Conservation (phyloP, 2,113 vertebrate genomes). For the Reinhardtius hippoglossoides region DNA sequence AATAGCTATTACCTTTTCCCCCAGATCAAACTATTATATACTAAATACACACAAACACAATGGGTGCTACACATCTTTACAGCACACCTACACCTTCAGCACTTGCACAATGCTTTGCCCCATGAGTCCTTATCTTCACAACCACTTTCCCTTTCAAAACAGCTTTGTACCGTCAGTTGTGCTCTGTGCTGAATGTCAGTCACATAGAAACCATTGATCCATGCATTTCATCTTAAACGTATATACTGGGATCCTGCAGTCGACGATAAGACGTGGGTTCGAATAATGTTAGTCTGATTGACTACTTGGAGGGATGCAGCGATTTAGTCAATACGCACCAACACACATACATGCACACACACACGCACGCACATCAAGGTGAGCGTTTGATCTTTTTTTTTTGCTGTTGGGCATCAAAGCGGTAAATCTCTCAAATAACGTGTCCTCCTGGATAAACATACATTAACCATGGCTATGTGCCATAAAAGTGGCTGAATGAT, state of each 20-base stretch:
- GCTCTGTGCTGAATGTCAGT: constrained; percentile 14
- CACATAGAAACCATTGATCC: constrained; percentile 28
- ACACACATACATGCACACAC: constrained; percentile 1
- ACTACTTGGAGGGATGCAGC: constrained; percentile 36
- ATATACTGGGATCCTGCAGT: constrained; percentile 13
- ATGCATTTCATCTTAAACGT: constrained; percentile 40
- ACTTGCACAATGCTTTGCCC: too few relatives aligned
- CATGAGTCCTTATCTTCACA: not conserved
- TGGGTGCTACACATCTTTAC: not conserved
- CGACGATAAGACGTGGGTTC: constrained; percentile 11
- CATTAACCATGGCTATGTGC: constrained; percentile 1
- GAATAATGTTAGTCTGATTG: constrained; percentile 40
- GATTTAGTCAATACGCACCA: constrained; percentile 22
- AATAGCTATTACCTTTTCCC: too few relatives aligned
- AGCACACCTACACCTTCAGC: not conserved
- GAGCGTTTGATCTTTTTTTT: not conserved
- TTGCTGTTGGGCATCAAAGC: constrained; percentile 26
- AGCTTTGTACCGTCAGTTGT: not conserved
- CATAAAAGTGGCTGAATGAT: not conserved
- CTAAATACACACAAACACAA: too few relatives aligned
- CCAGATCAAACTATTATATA: too few relatives aligned
- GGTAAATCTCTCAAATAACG: not conserved
- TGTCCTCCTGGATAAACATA: constrained; percentile 24
- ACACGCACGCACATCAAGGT: not conserved
- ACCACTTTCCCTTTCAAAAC: not conserved